Evolutionary conservation across 1,140 invertebrate genomes (phyloP).

Genomic region (Drosophila watanabei): DNA sequence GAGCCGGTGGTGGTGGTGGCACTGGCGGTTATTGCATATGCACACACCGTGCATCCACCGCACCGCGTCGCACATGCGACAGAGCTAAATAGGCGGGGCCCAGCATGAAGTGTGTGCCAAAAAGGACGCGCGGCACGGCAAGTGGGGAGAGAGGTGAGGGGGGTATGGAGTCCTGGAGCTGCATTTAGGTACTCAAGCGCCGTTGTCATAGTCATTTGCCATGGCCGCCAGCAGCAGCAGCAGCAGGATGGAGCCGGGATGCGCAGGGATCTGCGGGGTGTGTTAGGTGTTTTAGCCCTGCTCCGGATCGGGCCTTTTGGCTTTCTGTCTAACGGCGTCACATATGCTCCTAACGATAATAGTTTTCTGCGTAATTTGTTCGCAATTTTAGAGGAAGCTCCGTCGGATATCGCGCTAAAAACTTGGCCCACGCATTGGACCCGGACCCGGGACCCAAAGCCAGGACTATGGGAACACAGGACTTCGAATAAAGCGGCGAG

Average conservation of each 20-base stretch:
- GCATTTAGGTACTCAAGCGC: conserved; percentile 75
- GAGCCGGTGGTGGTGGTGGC: conserved; percentile 16
- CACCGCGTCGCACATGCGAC: conserved; percentile 39
- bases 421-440: conserved; percentile 41
- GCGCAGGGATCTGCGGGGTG: not conserved
- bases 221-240: conserved; percentile 17
- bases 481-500: conserved; percentile 6
- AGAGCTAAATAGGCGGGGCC: conserved; percentile 67
- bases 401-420: conserved; percentile 63
- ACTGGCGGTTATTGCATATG: conserved; percentile 72
- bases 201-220: conserved; percentile 68
- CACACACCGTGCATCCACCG: conserved; percentile 39
- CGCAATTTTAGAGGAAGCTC: conserved; percentile 70
- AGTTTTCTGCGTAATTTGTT: conserved; percentile 85
- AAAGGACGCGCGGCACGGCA: conserved; percentile 10
- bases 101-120: conserved; percentile 45
- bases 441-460: not conserved
- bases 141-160: not conserved
- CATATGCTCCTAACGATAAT: conserved; percentile 85
- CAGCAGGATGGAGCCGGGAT: not conserved
- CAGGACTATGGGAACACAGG: not conserved
- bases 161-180: conserved; percentile 45
- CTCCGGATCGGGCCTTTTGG: conserved; percentile 38
- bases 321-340: conserved; percentile 70
- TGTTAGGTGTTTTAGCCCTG: conserved; percentile 38